These are phyloP conservation scores for Seison nebaliae DNA, from an alignment of 1,140 invertebrate species.

Conservation along the genomic window DNA sequence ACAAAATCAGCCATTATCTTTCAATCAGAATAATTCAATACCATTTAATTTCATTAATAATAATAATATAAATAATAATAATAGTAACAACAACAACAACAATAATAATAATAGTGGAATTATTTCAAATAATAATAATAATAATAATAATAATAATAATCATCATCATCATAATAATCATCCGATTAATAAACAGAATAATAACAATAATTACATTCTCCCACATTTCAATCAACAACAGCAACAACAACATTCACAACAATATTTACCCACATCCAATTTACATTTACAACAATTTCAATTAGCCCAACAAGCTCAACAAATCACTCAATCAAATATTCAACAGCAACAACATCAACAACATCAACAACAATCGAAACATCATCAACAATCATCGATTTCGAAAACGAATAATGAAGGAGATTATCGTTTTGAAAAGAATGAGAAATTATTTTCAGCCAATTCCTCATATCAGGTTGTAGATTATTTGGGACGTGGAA, in stretches of 20 bases:
- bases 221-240: too few relatives aligned
- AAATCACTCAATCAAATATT: too few relatives aligned
- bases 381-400: neutral
- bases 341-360: neutral
- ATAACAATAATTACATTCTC: too few relatives aligned
- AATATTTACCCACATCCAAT: too few relatives aligned
- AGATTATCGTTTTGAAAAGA: conserved; percentile 86
- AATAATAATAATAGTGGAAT: neutral
- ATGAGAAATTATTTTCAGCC: conserved; percentile 74
- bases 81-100: neutral
- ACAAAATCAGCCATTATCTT: neutral
- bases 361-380: neutral
- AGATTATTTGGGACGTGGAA: conserved; percentile 87
- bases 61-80: neutral
- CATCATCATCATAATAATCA: too few relatives aligned
- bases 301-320: too few relatives aligned
- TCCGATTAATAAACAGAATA: too few relatives aligned
- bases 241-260: too few relatives aligned
- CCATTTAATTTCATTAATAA: neutral
- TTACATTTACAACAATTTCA: too few relatives aligned
- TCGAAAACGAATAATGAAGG: conserved; percentile 41
- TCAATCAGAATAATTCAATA: neutral
- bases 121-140: conserved; percentile 1
- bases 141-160: conserved; percentile 4
- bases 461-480: conserved; percentile 77